Percentiles rank a stretch among this genome's conserved stretches.
phyloP scores from a whole-genome alignment of 2,888 invertebrate species.

The Parnassius apollo region DNA sequence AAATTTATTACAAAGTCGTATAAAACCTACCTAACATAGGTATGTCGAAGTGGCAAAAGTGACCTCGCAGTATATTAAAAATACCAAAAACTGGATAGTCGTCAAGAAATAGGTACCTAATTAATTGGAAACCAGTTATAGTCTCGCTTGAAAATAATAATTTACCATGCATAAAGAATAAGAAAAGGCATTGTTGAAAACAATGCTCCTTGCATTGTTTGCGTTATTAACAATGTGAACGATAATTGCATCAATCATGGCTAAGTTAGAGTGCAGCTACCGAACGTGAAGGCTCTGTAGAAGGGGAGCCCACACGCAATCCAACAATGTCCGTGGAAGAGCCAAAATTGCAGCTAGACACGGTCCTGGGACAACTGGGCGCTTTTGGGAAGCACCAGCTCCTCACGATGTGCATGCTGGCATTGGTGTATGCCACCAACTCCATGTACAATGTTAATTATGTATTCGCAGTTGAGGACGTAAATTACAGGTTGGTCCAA shows the following conservation, averaged over 20 bases:
- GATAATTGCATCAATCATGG: background rate
- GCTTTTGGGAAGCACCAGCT: slow-evolving; percentile 75
- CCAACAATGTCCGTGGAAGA: slow-evolving; percentile 26
- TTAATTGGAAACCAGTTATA: background rate
- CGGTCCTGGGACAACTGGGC: slow-evolving; percentile 63
- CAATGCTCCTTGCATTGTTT: no score
- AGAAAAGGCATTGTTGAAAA: background rate
- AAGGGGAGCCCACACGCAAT: background rate
- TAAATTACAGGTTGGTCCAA: slow-evolving; percentile 58
- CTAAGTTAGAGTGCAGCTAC: background rate
- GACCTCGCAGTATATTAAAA: slow-evolving; percentile 4
- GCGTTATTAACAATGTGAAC: background rate
- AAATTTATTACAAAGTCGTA: no score
- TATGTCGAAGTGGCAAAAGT: background rate
- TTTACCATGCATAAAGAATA: background rate
- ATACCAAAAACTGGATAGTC: background rate
- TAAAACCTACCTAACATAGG: no score
- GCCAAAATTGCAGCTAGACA: slow-evolving; percentile 60
- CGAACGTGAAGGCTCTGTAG: background rate
- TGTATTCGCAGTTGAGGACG: slow-evolving; percentile 70
- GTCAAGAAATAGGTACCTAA: background rate
- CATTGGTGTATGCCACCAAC: slow-evolving; percentile 70
- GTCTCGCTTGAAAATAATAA: background rate
- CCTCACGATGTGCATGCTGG: slow-evolving; percentile 61
- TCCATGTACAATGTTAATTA: slow-evolving; percentile 75